Base-by-base conservation (phyloP, 2,797 vertebrate genomes). In the Leuciscus waleckii region DNA sequence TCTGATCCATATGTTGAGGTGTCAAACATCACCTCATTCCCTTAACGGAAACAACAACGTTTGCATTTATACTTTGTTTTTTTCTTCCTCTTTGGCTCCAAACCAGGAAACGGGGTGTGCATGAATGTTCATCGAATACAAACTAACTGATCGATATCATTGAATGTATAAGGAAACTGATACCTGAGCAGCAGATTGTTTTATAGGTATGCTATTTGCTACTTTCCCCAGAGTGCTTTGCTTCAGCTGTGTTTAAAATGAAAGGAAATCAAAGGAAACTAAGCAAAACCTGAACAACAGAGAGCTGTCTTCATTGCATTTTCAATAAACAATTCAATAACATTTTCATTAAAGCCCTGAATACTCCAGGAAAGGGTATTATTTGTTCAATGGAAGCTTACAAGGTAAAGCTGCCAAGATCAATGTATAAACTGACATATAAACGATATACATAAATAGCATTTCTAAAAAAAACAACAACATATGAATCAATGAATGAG, bases 151-250 rank as follows among this genome's bases (percentile, higher is more conserved):
- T 93, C 90, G 89, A 93, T 92, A 91, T 89, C 89, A 93, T 94
- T 93, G 92, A 93, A 90, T 91, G 51, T 90, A 87, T 88, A 90
- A 78, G 87, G 85, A 91, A 90, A 91, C 87, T 86, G 88, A 88
- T 81, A 93, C 17, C 94, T 92, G 90, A 94, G 94, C 93, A 1
- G 92, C 88, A 91, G 91, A 94, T 93, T 88, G 91, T 92, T 93
- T 90, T 88, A 87, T 93, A 92, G 92, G 93, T 93, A 89, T 90
- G 89, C 89, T 76, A 88, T 90, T 90, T 88, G 88, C 89, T 87
- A 84, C 90, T 90, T 84, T 88, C 73, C 81, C 56, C 49, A 79
- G 54, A 84, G 74, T 70, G 13, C 41, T 65, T 86, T 84, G 86
- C 51, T 70, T 46, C 49, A 70, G 75, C 81, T 86, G 75, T 79